phyloP scores from a whole-genome alignment of 2,888 invertebrate species.

The Volucella zonaria region DNA sequence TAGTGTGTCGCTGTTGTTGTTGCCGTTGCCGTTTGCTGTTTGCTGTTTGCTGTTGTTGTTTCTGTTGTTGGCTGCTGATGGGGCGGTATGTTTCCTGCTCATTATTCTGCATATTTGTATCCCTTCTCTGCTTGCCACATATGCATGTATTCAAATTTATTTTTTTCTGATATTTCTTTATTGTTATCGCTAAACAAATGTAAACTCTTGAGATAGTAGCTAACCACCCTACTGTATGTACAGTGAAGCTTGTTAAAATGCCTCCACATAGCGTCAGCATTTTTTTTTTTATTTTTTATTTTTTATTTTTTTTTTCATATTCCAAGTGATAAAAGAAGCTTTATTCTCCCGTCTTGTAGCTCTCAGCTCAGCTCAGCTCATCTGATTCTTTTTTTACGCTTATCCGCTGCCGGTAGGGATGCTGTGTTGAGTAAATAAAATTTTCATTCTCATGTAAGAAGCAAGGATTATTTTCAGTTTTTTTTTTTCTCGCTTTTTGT shows the following conservation, averaged over 20 bases:
- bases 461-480: conserved; percentile 1
- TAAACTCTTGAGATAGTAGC: conserved; percentile 40
- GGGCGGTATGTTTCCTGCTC: conserved; percentile 56
- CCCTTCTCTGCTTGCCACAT: conserved; percentile 8
- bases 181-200: conserved; percentile 50
- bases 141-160: not conserved
- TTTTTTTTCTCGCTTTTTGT: not conserved
- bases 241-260: conserved; percentile 56
- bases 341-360: not conserved
- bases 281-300: not conserved
- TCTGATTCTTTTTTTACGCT: not conserved
- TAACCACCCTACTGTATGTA: conserved; percentile 7
- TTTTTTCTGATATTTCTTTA: conserved; percentile 8
- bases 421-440: conserved; percentile 47
- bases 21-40: not conserved
- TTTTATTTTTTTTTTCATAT: not conserved
- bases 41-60: conserved; percentile 1
- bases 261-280: conserved; percentile 53
- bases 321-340: conserved; percentile 25
- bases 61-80: conserved; percentile 8
- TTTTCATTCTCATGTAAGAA: conserved; percentile 50
- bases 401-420: not conserved
- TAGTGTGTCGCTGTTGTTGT: conserved; percentile 46
- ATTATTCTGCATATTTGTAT: conserved; percentile 63
- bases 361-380: not conserved